phyloP scores from a whole-genome alignment of 2,797 vertebrate genomes.

The Megaceryle alcyon region DNA sequence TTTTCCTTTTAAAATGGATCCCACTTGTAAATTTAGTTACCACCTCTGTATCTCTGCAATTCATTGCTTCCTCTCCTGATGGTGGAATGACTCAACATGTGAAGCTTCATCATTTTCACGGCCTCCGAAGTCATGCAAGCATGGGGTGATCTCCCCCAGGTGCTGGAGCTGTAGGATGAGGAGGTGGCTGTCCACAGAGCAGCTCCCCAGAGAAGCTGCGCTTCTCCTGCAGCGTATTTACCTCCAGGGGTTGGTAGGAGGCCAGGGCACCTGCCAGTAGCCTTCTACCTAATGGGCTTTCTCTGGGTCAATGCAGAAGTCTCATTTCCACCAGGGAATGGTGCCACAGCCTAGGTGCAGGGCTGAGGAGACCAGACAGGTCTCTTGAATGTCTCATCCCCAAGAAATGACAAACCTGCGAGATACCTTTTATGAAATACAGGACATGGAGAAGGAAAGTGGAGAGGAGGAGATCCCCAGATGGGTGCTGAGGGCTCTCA shows the following conservation, averaged over 20 bases:
- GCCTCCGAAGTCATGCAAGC: constrained; percentile 48
- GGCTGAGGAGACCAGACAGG: not conserved
- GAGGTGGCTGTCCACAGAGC: not conserved
- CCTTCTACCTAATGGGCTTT: not conserved
- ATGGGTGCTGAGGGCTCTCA: not conserved
- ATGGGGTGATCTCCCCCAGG: constrained; percentile 44
- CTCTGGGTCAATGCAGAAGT: not conserved
- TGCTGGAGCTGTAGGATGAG: constrained; percentile 9
- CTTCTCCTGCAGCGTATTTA: not conserved
- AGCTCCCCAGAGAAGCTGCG: not conserved
- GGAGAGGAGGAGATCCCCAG: not conserved
- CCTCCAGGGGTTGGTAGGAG: not conserved
- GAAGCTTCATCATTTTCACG: constrained; percentile 61
- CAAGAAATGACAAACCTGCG: not conserved
- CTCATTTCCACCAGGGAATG: not conserved
- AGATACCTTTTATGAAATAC: accelerated
- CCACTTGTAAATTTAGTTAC: constrained; percentile 65
- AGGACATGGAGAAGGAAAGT: accelerated
- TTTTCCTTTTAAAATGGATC: constrained; percentile 39
- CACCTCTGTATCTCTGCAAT: constrained; percentile 66
- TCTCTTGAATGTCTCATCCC: not conserved
- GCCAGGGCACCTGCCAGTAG: not conserved
- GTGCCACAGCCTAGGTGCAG: not conserved
- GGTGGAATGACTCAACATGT: constrained; percentile 69
- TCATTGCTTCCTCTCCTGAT: constrained; percentile 68